Conservation (phyloP, 2,888 invertebrate species). For the Tridacna gigas region DNA sequence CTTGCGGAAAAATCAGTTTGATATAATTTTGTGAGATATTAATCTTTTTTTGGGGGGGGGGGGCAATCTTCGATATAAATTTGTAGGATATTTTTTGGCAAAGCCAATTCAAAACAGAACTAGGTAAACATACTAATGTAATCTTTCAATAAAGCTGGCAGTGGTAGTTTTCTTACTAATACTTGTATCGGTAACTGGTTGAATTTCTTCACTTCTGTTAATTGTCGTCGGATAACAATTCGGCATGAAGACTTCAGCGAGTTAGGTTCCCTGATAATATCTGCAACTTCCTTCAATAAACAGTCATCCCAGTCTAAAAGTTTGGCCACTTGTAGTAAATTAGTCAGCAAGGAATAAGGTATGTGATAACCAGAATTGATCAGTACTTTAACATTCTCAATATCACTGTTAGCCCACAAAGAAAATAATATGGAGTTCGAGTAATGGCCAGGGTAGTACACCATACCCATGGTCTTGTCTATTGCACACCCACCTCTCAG, state of each 20-base stretch:
- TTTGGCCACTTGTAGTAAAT: conserved; percentile 42
- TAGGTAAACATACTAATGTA: conserved; percentile 35
- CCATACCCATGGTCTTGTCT: conserved; percentile 60
- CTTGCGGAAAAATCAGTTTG: too few species aligned
- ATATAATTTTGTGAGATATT: too few species aligned
- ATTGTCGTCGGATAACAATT: conserved; percentile 47
- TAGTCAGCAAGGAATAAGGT: conserved; percentile 52
- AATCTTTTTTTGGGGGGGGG: too few species aligned
- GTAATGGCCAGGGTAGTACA: conserved; percentile 63
- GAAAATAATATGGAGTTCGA: conserved; percentile 65
- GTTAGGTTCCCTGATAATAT: conserved; percentile 51
- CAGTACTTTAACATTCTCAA: conserved; percentile 60
- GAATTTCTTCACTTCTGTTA: conserved; percentile 44
- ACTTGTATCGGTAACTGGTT: conserved; percentile 42
- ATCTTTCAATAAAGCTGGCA: conserved; percentile 53
- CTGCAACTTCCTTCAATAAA: conserved; percentile 39
- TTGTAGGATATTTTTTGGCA: too few species aligned
- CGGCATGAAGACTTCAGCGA: conserved; percentile 51
- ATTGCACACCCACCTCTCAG: conserved; percentile 66
- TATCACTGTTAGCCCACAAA: conserved; percentile 61
- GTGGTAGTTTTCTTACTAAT: conserved; percentile 42
- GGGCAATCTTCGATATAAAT: too few species aligned
- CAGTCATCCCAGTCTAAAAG: conserved; percentile 57
- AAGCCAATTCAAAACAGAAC: too few species aligned
- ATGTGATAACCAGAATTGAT: conserved; percentile 61